These are phyloP conservation scores for Brachionus manjavacas DNA, from an alignment of 1,140 invertebrate genomes.

Conservation along the genomic window DNA sequence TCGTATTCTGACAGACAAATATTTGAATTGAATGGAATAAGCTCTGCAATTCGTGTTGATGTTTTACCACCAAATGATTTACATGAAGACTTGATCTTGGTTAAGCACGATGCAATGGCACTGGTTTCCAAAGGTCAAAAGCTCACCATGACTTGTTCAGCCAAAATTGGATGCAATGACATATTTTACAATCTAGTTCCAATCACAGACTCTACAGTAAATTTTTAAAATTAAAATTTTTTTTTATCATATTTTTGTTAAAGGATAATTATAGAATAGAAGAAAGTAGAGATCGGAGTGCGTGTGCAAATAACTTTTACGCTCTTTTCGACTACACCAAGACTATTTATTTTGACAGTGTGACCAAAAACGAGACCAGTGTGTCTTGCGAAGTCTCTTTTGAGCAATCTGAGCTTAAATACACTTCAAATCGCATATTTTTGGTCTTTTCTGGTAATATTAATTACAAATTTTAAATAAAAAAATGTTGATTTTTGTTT, in stretches of 20 bases:
- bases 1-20: neutral
- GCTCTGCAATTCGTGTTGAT: neutral
- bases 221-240: neutral
- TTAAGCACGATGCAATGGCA: neutral
- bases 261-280: neutral
- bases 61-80: neutral
- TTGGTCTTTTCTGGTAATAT: neutral
- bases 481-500: neutral
- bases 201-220: neutral
- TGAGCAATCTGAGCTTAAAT: neutral
- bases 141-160: neutral
- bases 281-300: neutral
- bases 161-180: slow-evolving; percentile 28
- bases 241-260: neutral
- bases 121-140: neutral
- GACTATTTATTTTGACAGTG: neutral
- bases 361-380: neutral
- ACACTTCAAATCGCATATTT: neutral
- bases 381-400: neutral
- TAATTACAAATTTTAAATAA: neutral
- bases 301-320: neutral
- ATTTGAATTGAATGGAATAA: neutral
- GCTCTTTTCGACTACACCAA: neutral
- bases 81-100: neutral
- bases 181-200: slow-evolving; percentile 3